Evolutionary conservation across 2,797 vertebrate genomes (phyloP).

Genomic region (Eulemur coronatus): DNA sequence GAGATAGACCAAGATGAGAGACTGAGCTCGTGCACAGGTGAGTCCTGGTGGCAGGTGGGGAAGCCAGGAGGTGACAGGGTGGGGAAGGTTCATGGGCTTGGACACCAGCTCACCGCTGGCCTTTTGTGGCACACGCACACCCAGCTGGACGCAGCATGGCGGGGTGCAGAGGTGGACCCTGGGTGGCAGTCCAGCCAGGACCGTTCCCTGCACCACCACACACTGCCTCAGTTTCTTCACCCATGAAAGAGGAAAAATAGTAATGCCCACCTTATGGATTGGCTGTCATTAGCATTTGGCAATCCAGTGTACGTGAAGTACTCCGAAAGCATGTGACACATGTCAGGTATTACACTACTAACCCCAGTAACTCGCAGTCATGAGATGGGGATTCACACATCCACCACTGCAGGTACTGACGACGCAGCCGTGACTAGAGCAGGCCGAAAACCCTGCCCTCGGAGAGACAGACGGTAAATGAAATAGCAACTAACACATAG

Average conservation of each 20-base stretch:
- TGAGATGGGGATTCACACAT: neutral
- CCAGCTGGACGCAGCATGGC: fast-evolving
- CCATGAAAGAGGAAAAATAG: neutral
- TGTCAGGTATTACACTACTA: neutral
- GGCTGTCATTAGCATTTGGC: neutral
- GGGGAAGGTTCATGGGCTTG: neutral
- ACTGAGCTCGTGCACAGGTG: neutral
- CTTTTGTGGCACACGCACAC: neutral
- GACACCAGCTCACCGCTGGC: neutral
- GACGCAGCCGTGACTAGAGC: neutral
- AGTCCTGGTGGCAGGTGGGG: neutral
- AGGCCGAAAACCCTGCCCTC: neutral
- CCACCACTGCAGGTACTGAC: neutral
- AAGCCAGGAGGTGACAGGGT: too few species aligned
- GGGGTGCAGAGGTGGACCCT: neutral
- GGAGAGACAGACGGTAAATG: neutral
- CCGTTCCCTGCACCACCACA: neutral
- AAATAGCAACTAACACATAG: neutral
- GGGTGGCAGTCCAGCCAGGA: neutral
- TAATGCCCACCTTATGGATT: fast-evolving
- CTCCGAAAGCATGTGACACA: neutral
- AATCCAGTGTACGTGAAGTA: neutral
- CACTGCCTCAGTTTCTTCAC: neutral
- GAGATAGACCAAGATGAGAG: neutral
- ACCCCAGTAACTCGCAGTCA: too few species aligned